These are phyloP conservation scores for Aphelenchoides besseyi DNA, from an alignment of 1,140 invertebrate species.

Conservation along the genomic window DNA sequence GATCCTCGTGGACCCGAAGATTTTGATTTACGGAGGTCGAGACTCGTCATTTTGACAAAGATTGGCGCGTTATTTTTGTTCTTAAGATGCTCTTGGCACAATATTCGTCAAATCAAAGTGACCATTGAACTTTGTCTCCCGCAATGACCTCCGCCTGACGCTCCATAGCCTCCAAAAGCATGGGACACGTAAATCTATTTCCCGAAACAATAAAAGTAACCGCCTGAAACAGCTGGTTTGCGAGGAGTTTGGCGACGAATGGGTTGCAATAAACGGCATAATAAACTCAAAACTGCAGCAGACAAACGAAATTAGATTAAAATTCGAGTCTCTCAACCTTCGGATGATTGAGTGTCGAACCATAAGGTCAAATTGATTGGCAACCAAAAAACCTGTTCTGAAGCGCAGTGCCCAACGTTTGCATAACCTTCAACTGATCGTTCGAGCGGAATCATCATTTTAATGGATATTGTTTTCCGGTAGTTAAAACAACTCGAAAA, in stretches of 20 bases:
- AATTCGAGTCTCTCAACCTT: neutral
- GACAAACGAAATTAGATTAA: neutral
- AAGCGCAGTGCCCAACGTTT: neutral
- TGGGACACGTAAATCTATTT: neutral
- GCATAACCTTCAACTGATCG: no score
- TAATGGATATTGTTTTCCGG: neutral
- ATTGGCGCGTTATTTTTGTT: no score
- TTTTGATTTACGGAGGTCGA: no score
- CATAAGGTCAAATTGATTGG: neutral
- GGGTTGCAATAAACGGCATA: neutral
- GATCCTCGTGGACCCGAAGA: no score
- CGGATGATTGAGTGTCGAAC: neutral
- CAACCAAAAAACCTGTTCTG: neutral
- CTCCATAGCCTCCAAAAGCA: neutral
- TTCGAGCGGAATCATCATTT: neutral
- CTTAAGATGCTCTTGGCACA: no score
- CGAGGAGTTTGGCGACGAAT: neutral
- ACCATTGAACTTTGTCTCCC: neutral
- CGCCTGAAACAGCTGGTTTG: neutral
- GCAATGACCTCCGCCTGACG: neutral
- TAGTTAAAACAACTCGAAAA: neutral
- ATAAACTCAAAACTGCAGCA: neutral
- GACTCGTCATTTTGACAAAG: no score
- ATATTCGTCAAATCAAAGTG: neutral
- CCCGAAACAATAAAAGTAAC: slow-evolving; percentile 1